Evolutionary conservation across 2,797 vertebrate genomes (phyloP).

Genomic region (Sebastes wilsoni): DNA sequence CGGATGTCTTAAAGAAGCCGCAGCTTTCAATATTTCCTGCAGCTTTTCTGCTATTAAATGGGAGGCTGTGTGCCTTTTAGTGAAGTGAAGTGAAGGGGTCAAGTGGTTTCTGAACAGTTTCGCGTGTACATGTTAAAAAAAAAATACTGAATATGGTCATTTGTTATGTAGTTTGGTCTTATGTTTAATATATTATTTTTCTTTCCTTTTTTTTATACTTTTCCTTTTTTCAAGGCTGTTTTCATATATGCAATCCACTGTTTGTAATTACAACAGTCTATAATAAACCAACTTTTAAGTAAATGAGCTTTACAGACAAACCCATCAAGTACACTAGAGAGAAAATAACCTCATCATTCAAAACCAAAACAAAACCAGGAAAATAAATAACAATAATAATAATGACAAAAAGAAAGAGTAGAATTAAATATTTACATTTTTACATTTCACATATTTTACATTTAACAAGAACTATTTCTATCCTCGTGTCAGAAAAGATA

Average conservation of each 20-base stretch:
- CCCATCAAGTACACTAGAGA: too few species aligned
- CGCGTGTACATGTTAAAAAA: background rate
- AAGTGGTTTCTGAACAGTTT: constrained; percentile 6
- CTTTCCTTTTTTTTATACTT: background rate
- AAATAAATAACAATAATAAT: too few species aligned
- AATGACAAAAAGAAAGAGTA: too few species aligned
- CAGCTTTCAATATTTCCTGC: constrained; percentile 45
- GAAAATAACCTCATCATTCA: too few species aligned
- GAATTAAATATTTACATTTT: too few species aligned
- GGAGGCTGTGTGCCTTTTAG: constrained; percentile 30
- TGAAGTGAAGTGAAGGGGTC: background rate
- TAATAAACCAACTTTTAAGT: too few species aligned
- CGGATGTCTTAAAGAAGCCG: constrained; percentile 84
- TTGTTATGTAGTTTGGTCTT: background rate
- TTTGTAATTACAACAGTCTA: too few species aligned
- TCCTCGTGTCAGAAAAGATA: background rate
- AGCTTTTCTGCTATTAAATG: background rate
- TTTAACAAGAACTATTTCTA: background rate
- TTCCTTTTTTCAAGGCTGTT: too few species aligned
- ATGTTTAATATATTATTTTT: background rate
- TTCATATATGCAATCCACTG: too few species aligned
- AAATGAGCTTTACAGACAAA: too few species aligned
- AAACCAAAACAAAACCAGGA: too few species aligned
- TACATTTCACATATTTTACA: background rate
- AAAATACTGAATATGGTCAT: background rate